Conservation (phyloP, 2,797 vertebrate genomes). For the Myotis pilosus region DNA sequence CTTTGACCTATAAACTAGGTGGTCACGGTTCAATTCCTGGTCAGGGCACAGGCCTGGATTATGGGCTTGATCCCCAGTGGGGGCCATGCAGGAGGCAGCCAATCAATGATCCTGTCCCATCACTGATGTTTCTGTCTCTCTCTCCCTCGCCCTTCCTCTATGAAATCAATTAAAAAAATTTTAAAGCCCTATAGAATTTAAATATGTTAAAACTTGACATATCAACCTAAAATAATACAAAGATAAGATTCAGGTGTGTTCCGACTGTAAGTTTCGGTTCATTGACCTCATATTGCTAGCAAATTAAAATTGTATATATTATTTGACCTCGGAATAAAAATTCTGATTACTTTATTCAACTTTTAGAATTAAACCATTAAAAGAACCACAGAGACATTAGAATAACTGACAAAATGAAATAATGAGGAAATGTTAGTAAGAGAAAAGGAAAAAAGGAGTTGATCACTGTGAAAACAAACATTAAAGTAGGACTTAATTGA, state of each 20-base stretch:
- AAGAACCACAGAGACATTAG: constrained; percentile 31
- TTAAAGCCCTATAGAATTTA: background rate
- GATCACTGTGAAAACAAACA: constrained; percentile 16
- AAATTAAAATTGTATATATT: constrained; percentile 39
- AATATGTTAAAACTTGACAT: constrained; percentile 37
- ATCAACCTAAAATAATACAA: constrained; percentile 48
- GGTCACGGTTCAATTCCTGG: background rate
- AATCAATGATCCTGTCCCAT: background rate
- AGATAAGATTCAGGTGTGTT: constrained; percentile 25
- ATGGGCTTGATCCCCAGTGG: background rate
- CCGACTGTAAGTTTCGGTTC: background rate
- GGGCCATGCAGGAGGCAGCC: background rate
- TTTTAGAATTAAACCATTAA: constrained; percentile 43
- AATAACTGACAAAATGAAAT: constrained; percentile 48
- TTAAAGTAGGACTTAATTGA: constrained; percentile 42
- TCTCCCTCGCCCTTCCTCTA: background rate
- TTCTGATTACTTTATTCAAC: constrained; percentile 27
- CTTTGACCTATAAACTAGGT: background rate
- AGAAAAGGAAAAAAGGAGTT: background rate
- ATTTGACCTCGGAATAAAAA: constrained; percentile 37
- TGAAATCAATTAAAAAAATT: background rate
- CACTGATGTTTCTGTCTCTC: background rate
- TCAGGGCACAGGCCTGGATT: background rate
- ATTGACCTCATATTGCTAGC: background rate
- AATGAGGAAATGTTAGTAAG: constrained; percentile 10